Evolutionary conservation across 1,140 invertebrate genomes (phyloP).

Genomic region (Heliconius melpomene): DNA sequence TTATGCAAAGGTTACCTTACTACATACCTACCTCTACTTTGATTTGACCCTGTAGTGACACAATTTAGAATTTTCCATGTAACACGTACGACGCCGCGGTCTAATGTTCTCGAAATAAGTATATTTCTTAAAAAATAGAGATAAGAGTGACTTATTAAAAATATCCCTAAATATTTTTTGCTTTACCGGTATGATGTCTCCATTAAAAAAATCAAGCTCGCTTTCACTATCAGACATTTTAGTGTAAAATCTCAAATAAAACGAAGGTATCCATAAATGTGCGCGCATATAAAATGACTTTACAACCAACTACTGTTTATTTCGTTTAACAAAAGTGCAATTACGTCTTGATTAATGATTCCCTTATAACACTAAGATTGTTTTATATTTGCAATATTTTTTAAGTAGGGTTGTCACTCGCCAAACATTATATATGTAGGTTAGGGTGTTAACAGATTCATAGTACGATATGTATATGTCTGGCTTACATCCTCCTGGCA

Average conservation of each 20-base stretch:
- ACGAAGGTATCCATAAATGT: not conserved
- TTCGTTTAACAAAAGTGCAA: not conserved
- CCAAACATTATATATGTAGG: not conserved
- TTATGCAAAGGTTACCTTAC: too few relatives aligned
- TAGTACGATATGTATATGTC: not conserved
- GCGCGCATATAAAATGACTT: not conserved
- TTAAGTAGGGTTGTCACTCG: not conserved
- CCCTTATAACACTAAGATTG: not conserved
- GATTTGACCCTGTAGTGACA: too few relatives aligned
- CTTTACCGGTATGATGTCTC: too few relatives aligned
- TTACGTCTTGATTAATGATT: not conserved
- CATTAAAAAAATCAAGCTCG: not conserved
- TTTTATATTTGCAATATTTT: not conserved
- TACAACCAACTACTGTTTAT: not conserved
- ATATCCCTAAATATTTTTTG: too few relatives aligned
- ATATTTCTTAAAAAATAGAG: too few relatives aligned
- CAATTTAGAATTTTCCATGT: too few relatives aligned
- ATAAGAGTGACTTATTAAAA: too few relatives aligned
- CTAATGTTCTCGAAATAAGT: too few relatives aligned
- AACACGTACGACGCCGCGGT: too few relatives aligned
- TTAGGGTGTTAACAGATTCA: too few relatives aligned
- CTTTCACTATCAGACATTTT: not conserved
- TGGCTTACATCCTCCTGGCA: too few relatives aligned
- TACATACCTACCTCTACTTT: too few relatives aligned
- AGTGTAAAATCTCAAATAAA: not conserved